Evolutionary conservation across 1,140 invertebrate genomes (phyloP).

Genomic region (Liolophura sinensis): DNA sequence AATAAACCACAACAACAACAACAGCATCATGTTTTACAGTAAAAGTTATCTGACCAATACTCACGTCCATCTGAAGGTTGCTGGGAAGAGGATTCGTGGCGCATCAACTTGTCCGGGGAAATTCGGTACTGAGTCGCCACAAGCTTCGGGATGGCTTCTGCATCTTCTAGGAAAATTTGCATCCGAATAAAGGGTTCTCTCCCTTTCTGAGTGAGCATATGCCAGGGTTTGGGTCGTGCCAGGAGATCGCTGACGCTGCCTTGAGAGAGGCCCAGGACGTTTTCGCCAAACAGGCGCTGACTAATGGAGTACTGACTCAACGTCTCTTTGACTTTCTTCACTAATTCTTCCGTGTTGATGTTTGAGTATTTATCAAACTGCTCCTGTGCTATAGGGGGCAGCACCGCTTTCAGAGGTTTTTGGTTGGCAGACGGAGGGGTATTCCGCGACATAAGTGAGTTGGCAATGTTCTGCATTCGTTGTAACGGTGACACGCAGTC

Average conservation of each 20-base stretch:
- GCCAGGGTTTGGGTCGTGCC: slow-evolving; percentile 98
- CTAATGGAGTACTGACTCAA: slow-evolving; percentile 98
- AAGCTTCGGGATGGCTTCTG: slow-evolving; percentile 94
- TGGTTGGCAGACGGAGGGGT: slow-evolving; percentile 68
- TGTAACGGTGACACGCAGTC: slow-evolving; percentile 78
- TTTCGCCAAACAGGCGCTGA: slow-evolving; percentile 96
- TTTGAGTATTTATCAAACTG: slow-evolving; percentile 99
- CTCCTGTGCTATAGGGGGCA: slow-evolving; percentile 97
- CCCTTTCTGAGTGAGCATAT: slow-evolving; percentile 98
- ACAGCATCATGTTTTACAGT: too few relatives aligned
- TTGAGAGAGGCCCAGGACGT: slow-evolving; percentile 88
- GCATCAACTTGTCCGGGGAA: slow-evolving; percentile 77
- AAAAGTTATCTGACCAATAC: too few relatives aligned
- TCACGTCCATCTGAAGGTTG: too few relatives aligned
- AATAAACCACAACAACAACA: too few relatives aligned
- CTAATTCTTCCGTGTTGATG: slow-evolving; percentile 98
- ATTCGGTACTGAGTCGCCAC: slow-evolving; percentile 98
- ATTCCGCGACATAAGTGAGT: slow-evolving; percentile 82
- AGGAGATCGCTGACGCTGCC: slow-evolving; percentile 93
- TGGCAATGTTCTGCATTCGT: slow-evolving; percentile 96
- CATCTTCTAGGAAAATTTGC: slow-evolving; percentile 96
- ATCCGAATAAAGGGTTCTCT: slow-evolving; percentile 97
- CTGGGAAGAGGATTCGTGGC: slow-evolving; percentile 55
- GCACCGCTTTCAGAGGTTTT: slow-evolving; percentile 89
- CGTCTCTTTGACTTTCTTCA: slow-evolving; percentile 94